Conservation (phyloP, 2,797 vertebrate genomes). For the Mastacembelus armatus region DNA sequence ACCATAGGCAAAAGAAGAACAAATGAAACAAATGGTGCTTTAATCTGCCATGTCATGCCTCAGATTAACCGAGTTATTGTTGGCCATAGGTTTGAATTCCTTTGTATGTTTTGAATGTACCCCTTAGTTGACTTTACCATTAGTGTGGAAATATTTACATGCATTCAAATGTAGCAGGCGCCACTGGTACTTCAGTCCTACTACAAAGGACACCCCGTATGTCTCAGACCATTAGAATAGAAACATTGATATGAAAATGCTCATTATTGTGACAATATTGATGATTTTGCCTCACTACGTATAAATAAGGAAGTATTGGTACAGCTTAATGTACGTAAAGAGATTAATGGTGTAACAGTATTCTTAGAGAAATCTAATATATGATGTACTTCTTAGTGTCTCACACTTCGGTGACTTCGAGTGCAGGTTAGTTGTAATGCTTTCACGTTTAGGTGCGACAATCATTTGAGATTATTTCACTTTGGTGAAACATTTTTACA, state of each 20-base stretch:
- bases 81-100: slow-evolving; percentile 37
- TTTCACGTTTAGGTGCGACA: slow-evolving; percentile 76
- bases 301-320: slow-evolving; percentile 60
- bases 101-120: slow-evolving; percentile 67
- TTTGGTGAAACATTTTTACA: slow-evolving; percentile 65
- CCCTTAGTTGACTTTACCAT: slow-evolving; percentile 43
- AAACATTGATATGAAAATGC: slow-evolving; percentile 49
- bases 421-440: slow-evolving; percentile 74
- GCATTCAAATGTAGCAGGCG: slow-evolving; percentile 72
- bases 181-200: slow-evolving; percentile 37
- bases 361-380: slow-evolving; percentile 76
- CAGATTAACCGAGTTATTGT: slow-evolving; percentile 15
- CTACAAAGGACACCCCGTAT: slow-evolving; percentile 4
- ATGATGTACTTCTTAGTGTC: slow-evolving; percentile 67
- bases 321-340: slow-evolving; percentile 53
- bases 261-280: slow-evolving; percentile 55
- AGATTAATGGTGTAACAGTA: slow-evolving; percentile 63
- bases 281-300: slow-evolving; percentile 61
- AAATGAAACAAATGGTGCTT: too few relatives aligned
- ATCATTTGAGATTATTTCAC: slow-evolving; percentile 53
- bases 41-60: slow-evolving; percentile 27
- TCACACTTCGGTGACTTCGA: slow-evolving; percentile 70
- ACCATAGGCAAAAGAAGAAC: too few relatives aligned
- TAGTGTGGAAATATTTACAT: slow-evolving; percentile 63
- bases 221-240: slow-evolving; percentile 49